Base-by-base conservation (phyloP, 2,888 invertebrate species). In the Ormyrus rosae region DNA sequence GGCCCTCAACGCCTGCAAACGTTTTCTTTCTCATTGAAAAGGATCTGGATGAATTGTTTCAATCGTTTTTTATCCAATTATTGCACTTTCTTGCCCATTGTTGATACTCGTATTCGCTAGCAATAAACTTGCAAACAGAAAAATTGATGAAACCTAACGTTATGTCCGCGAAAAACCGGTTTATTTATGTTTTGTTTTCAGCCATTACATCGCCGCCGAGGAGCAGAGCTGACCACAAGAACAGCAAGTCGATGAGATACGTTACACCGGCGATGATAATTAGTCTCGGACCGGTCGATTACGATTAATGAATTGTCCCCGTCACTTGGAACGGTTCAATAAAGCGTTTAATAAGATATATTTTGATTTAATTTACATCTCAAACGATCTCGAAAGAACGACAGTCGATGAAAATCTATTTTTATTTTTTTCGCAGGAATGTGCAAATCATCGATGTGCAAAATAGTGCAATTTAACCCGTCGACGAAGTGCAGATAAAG, bases 241-340 rank as follows among this genome's bases (percentile, higher is more conserved):
- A 53, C n/a, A 53, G 34, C 34, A 34, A 34, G 50, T 67, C 67
- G 65, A 34, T 34, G 34, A 55, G 73, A 34, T 34, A 53, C 6
- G 53, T 45, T 63, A 61, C 53, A 11, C 53, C 53, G 6, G 53
- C 63, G 53, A 51, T 72, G 53, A 53, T 53, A 34, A 58, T 19
- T 48, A 61, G 9, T 34, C 51, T 8, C 11, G 9, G 58, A 0
- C 3, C 2, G 6, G 34, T 4, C 46, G 56, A 11, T 69, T 48
- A 46, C 64, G 64, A 73, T 65, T 73, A 56, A 64, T 73, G 48
- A 64, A 55, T 76, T 61, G 45, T 61, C 50, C 11, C 60, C 60
- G 0, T 34, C 34, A 0, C 56, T 56, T 53, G 2, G 53, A 34
- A 34, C 4, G 34, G 34, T 0, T 34, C 4, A 4, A 34, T 34